Evolutionary conservation across 1,140 invertebrate genomes (phyloP), one percentile per base, ranked within the genome.

Genomic region (Anoplolepis gracilipes): DNA sequence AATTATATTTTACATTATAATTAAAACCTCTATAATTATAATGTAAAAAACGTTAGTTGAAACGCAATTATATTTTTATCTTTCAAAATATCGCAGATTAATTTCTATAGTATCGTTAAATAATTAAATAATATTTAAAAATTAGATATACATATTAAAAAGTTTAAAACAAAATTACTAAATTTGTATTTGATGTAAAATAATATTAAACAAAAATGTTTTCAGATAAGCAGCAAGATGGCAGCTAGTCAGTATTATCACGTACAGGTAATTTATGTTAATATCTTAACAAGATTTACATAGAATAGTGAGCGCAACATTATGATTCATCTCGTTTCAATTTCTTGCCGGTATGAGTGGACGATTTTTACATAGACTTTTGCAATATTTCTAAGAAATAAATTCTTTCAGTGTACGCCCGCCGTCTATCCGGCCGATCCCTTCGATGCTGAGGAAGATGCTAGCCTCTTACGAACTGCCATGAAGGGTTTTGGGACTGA

Each of bases 401-500:
- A 30, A 61, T 59, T 8, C 0, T 33, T 64, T 55, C 91, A 98
- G 97, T 98, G 97, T 93, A 97, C 97, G 84, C 97, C 98, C 88
- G 98, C 98, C 61, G 97, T 99, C 22, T 97, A 96, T 92, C 97
- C 98, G 30, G 97, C 97, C 61, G 97, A 98, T 84, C 97, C 97
- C 62, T 99, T 99, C 95, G 97, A 99, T 93, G 96, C 98, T 6
- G 97, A 97, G 82, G 96, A 96, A 79, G 99, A 99, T 96, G 98
- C 98, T 1, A 97, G 96, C 81, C 96, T 97, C 65, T 95, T 99
- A 49, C 96, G 98, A 87, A 97, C 97, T 90, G 99, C 99, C 1
- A 99, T 99, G 98, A 98, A 99, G 94, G 98, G 98, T 65, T 97
- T 98, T 85, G 98, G 99, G 33, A 99, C 98, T 11, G 98, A 99